These are phyloP conservation scores for Cyrtorhinus lividipennis DNA, from an alignment of 1,140 invertebrate species.

Conservation along the genomic window DNA sequence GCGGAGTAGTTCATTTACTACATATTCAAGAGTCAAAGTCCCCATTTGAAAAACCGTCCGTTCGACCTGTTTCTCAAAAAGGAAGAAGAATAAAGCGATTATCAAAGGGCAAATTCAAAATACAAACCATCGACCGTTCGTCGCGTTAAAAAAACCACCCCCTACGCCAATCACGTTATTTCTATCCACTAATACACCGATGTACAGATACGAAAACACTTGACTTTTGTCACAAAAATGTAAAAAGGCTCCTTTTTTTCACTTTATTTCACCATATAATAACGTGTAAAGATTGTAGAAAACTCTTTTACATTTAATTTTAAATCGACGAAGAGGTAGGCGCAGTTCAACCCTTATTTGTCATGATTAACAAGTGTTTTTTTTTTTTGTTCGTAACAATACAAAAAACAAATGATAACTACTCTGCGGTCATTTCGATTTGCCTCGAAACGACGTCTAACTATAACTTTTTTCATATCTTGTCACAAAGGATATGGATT, in stretches of 20 bases:
- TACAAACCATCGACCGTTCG: too few species aligned
- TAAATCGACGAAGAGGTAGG: conserved; percentile 14
- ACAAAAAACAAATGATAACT: conserved; percentile 11
- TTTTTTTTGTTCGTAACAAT: conserved; percentile 9
- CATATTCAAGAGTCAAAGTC: too few species aligned
- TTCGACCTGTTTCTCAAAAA: too few species aligned
- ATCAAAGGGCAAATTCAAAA: too few species aligned
- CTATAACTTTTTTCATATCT: background rate
- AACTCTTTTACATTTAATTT: conserved; percentile 14
- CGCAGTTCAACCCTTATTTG: conserved; percentile 20
- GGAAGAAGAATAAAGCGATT: too few species aligned
- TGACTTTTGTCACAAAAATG: background rate
- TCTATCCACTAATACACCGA: background rate
- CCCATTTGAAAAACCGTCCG: too few species aligned
- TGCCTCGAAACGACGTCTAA: background rate
- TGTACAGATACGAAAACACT: conserved; percentile 7
- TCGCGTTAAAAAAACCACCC: too few species aligned
- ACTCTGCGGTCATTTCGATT: background rate
- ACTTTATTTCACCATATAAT: conserved; percentile 11
- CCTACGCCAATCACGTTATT: too few species aligned
- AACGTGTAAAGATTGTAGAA: conserved; percentile 12
- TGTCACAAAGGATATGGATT: conserved; percentile 1
- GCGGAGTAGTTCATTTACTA: too few species aligned
- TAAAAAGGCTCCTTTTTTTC: conserved; percentile 11
- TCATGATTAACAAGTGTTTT: conserved; percentile 20